phyloP scores from a whole-genome alignment of 2,797 vertebrate genomes.

The Falco rusticolus region DNA sequence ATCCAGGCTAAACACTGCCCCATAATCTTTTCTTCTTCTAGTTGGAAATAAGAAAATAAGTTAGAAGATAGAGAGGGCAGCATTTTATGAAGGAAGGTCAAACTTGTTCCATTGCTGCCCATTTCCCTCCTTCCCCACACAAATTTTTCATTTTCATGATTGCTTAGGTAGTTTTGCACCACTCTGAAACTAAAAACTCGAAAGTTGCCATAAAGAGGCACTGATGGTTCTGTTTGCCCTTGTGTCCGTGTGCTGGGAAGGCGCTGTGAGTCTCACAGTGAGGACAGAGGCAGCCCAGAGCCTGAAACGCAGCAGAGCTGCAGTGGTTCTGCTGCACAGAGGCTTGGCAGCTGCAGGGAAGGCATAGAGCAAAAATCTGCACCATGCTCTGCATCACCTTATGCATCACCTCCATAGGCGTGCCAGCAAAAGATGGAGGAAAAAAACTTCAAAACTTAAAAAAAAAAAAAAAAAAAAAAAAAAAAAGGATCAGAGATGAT shows the following conservation, averaged over 20 bases:
- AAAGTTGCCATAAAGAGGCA: neutral
- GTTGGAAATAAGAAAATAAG: neutral
- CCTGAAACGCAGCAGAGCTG: neutral
- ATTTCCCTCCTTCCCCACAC: neutral
- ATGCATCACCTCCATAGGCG: neutral
- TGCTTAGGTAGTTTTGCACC: neutral
- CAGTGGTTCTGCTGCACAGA: constrained; percentile 9
- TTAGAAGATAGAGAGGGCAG: neutral
- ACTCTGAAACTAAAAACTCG: neutral
- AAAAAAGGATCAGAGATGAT: neutral
- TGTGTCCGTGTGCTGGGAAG: neutral
- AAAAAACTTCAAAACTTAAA: neutral
- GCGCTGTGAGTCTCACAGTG: fast-evolving
- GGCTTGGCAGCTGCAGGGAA: neutral
- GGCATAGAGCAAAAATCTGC: neutral
- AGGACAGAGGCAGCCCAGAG: neutral
- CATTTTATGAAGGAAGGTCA: neutral
- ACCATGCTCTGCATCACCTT: neutral
- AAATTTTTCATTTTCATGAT: neutral
- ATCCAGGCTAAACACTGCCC: neutral
- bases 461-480: neutral
- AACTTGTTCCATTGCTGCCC: neutral
- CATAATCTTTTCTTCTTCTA: neutral
- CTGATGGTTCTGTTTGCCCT: neutral
- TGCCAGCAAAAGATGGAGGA: neutral